Conservation (phyloP, 2,797 vertebrate species). For the Synaphobranchus kaupii region DNA sequence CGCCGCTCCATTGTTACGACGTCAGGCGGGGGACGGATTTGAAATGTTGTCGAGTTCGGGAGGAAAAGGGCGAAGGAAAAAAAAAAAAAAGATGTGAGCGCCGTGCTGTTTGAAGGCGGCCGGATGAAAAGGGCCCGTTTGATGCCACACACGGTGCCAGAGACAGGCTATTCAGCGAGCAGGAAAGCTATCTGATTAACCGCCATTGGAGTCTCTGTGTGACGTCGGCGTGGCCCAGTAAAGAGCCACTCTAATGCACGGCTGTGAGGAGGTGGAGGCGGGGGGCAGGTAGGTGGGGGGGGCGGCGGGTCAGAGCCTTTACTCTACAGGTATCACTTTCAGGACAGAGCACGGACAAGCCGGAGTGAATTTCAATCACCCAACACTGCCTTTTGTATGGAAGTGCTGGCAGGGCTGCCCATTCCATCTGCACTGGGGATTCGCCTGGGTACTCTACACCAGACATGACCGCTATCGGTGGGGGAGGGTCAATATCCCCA, state of each 20-base stretch:
- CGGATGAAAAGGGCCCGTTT: conserved; percentile 42
- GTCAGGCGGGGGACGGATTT: conserved; percentile 10
- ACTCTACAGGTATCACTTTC: conserved; percentile 70
- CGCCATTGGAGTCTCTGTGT: conserved; percentile 59
- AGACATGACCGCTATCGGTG: conserved; percentile 39
- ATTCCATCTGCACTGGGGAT: conserved; percentile 28
- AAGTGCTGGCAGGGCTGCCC: conserved; percentile 60
- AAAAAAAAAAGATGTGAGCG: conserved; percentile 36
- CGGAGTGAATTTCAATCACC: conserved; percentile 70
- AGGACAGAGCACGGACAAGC: conserved; percentile 62
- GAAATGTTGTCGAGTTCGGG: conserved; percentile 9
- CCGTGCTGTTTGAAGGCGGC: conserved; percentile 48
- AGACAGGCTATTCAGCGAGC: conserved; percentile 55
- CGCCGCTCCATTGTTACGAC: conserved; percentile 28
- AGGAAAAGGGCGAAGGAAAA: background rate
- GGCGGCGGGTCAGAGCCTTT: conserved; percentile 69
- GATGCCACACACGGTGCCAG: conserved; percentile 55
- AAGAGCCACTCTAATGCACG: conserved; percentile 63
- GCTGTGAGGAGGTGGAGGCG: conserved; percentile 54
- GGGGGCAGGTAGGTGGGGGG: conserved; percentile 13
- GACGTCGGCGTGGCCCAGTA: conserved; percentile 60
- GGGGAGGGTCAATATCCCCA: conserved; percentile 35
- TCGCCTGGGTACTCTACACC: conserved; percentile 36
- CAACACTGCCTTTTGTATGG: conserved; percentile 68
- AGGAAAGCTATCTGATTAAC: conserved; percentile 62